Conservation (phyloP, 2,797 vertebrate species). For the Gastrophryne carolinensis region DNA sequence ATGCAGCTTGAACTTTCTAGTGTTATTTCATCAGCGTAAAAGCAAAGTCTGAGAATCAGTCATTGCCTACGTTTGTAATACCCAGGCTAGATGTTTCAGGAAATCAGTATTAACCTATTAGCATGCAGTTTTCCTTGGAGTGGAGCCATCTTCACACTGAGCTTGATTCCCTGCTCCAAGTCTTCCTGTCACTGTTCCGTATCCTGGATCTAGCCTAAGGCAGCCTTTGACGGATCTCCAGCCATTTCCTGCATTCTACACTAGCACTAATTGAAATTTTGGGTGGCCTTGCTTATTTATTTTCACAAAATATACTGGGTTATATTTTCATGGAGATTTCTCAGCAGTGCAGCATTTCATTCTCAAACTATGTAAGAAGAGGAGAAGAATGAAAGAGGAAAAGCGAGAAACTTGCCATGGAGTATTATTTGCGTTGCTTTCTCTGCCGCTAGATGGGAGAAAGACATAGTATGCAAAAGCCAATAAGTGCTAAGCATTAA, state of each 20-base stretch:
- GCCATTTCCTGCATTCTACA: conserved; percentile 93
- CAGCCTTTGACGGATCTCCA: conserved; percentile 74
- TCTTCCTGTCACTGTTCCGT: conserved; percentile 74
- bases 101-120: conserved; percentile 70
- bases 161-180: conserved; percentile 66
- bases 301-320: conserved; percentile 92
- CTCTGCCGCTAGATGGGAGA: conserved; percentile 52
- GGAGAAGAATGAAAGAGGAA: conserved; percentile 67
- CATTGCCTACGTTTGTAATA: conserved; percentile 65
- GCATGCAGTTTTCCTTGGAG: conserved; percentile 76
- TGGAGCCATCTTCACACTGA: conserved; percentile 68
- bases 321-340: conserved; percentile 97
- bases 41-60: conserved; percentile 61
- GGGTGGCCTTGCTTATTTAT: conserved; percentile 99
- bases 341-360: conserved; percentile 93
- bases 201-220: conserved; percentile 72
- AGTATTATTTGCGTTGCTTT: conserved; percentile 57
- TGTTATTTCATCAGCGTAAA: conserved; percentile 66
- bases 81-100: conserved; percentile 65
- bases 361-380: conserved; percentile 75
- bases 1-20: conserved; percentile 64
- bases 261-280: conserved; percentile 97
- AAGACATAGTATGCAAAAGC: neutral
- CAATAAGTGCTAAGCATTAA: neutral
- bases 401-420: conserved; percentile 46